These are phyloP conservation scores for Eulacestoma nigropectus DNA, from an alignment of 2,113 vertebrate genomes.

Conservation along the genomic window DNA sequence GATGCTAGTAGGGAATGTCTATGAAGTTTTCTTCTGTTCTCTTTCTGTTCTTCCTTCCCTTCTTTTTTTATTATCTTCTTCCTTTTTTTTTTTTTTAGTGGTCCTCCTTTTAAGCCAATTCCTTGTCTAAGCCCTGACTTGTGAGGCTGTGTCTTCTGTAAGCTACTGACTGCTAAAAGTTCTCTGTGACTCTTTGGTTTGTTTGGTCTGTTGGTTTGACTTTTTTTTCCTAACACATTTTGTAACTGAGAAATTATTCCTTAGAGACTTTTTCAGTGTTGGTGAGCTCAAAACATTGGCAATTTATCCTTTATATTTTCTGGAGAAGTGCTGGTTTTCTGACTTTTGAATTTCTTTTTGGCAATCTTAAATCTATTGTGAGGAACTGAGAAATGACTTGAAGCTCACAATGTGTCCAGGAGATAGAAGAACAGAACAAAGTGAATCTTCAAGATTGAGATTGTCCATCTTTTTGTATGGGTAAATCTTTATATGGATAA, in stretches of 20 bases:
- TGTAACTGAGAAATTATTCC: neutral
- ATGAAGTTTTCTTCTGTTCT: neutral
- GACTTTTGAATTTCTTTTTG: neutral
- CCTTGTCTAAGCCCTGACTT: neutral
- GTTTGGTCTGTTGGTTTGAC: neutral
- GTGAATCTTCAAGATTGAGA: neutral
- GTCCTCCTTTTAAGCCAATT: neutral
- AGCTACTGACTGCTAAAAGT: neutral
- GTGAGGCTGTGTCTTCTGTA: neutral
- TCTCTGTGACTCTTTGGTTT: neutral
- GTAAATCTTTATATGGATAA: neutral
- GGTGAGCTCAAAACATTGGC: neutral
- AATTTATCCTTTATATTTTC: neutral
- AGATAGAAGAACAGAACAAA: neutral
- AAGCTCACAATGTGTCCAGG: neutral
- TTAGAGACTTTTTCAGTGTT: neutral
- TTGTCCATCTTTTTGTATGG: neutral
- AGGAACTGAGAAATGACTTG: neutral
- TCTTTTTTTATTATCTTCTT: rapidly evolving
- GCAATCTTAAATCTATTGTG: neutral
- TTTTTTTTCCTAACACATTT: neutral
- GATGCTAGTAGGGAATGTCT: neutral
- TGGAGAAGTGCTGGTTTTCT: neutral
- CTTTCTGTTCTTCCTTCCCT: neutral
- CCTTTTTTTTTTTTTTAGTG: neutral